These are phyloP conservation scores for Eufriesea mexicana DNA, from an alignment of 1,140 invertebrate genomes.

Conservation along the genomic window DNA sequence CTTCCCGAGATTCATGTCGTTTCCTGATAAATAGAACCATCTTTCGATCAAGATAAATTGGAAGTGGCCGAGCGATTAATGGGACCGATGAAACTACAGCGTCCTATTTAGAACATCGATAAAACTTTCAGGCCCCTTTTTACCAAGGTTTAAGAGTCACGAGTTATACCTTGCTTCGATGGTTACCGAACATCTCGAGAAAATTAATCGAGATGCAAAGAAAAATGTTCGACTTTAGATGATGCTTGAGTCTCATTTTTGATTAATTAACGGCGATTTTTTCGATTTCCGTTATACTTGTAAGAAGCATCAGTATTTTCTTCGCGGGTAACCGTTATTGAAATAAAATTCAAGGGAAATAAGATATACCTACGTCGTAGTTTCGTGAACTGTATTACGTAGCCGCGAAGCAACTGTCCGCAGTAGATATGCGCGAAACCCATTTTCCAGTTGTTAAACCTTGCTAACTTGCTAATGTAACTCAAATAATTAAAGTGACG, in stretches of 20 bases:
- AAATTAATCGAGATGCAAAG: neutral
- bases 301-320: neutral
- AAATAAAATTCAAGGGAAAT: slow-evolving; percentile 32
- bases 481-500: slow-evolving; percentile 67
- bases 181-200: too few species aligned
- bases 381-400: slow-evolving; percentile 31
- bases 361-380: slow-evolving; percentile 19
- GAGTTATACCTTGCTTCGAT: neutral
- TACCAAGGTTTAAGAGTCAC: neutral
- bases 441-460: slow-evolving; percentile 62
- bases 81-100: too few species aligned
- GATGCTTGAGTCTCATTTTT: slow-evolving; percentile 10
- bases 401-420: slow-evolving; percentile 47
- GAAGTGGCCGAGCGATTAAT: neutral
- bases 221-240: neutral
- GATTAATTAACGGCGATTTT: neutral
- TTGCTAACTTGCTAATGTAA: slow-evolving; percentile 63
- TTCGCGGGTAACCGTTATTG: neutral
- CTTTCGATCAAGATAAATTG: neutral
- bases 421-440: slow-evolving; percentile 47
- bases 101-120: neutral
- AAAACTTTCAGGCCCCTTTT: neutral
- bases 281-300: too few species aligned
- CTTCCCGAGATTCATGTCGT: neutral
- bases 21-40: neutral